Percentiles rank a stretch among this genome's conserved stretches.
These are phyloP conservation scores for Osmerus mordax DNA, from an alignment of 2,113 vertebrate genomes.

Conservation along the genomic window DNA sequence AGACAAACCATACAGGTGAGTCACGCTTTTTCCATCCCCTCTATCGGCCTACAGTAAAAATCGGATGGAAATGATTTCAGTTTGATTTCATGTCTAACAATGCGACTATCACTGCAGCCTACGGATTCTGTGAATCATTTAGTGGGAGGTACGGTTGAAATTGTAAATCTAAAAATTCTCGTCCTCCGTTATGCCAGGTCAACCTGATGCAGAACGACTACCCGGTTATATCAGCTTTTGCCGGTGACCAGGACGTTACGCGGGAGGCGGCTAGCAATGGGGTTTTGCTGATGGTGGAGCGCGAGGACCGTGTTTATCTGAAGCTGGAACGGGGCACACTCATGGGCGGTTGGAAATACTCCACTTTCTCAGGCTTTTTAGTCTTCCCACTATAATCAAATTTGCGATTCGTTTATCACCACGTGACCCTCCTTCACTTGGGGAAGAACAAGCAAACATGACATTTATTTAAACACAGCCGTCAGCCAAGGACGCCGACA, in stretches of 20 bases:
- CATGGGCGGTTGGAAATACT: conserved; percentile 99
- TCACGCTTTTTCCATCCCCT: conserved; percentile 9
- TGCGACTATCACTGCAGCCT: neutral
- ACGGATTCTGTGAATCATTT: neutral
- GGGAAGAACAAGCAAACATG: conserved; percentile 59
- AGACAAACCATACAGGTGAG: conserved; percentile 99
- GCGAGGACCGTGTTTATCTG: conserved; percentile 95
- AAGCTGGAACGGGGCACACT: conserved; percentile 97
- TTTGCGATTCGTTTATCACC: conserved; percentile 60
- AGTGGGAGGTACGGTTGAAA: neutral
- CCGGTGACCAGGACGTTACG: conserved; percentile 98
- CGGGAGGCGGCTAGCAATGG: conserved; percentile 98
- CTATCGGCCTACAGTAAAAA: neutral
- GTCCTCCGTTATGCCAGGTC: conserved; percentile 72
- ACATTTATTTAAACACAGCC: conserved; percentile 75
- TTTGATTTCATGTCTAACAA: neutral
- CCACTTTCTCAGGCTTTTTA: conserved; percentile 99
- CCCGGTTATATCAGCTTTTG: conserved; percentile 97
- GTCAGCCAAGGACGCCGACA: conserved; percentile 77
- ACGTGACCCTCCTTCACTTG: conserved; percentile 67
- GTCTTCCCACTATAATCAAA: conserved; percentile 94
- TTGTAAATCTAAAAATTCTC: neutral
- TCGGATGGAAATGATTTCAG: neutral
- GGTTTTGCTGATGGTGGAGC: conserved; percentile 94
- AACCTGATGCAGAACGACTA: conserved; percentile 99